Evolutionary conservation across 2,888 invertebrate species (phyloP).

Genomic region (Drosophila recens): DNA sequence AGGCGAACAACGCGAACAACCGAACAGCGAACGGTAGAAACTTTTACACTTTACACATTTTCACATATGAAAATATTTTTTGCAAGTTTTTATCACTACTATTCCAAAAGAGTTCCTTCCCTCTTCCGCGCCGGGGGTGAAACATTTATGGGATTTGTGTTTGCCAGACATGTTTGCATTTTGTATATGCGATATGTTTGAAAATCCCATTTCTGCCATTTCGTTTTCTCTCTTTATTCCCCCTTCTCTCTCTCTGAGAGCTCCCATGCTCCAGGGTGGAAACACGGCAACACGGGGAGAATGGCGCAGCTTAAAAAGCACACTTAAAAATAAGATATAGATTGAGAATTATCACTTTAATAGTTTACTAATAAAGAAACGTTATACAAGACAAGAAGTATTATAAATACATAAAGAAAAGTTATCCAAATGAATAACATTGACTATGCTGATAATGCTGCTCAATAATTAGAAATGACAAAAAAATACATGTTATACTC

Average conservation of each 20-base stretch:
- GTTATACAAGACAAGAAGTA: too few species aligned
- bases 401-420: too few species aligned
- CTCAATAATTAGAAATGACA: too few species aligned
- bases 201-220: conserved; percentile 70
- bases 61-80: conserved; percentile 77
- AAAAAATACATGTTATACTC: too few species aligned
- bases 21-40: conserved; percentile 48
- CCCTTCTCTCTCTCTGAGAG: not conserved
- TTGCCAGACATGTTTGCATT: conserved; percentile 81
- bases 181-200: conserved; percentile 80
- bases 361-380: not conserved
- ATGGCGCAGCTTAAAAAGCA: not conserved
- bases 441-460: too few species aligned
- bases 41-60: conserved; percentile 78
- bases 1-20: conserved; percentile 21
- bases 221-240: not conserved
- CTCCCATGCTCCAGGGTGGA: conserved; percentile 10
- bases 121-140: conserved; percentile 14
- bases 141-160: conserved; percentile 83
- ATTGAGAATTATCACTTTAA: conserved; percentile 11
- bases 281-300: not conserved
- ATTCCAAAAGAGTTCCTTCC: conserved; percentile 36
- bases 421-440: too few species aligned
- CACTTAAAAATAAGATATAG: conserved; percentile 13
- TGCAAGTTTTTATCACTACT: conserved; percentile 74